Percentiles rank a stretch among this genome's conserved stretches.
Conservation (phyloP, 2,888 invertebrate species). For the Poecilus cupreus region DNA sequence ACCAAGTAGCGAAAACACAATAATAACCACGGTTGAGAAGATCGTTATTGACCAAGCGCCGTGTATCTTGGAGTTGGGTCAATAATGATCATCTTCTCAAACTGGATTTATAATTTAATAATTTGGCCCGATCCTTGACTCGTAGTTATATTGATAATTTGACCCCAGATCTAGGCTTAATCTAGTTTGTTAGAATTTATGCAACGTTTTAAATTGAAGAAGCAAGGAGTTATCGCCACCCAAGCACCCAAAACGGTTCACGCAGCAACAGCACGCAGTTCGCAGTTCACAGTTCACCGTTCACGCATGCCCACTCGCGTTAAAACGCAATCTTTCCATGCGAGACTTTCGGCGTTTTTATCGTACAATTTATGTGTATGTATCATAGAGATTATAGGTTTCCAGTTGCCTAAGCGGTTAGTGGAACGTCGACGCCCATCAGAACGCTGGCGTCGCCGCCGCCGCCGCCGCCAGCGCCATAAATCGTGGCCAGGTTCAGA, state of each 20-base stretch:
- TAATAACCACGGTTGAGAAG: too few species aligned
- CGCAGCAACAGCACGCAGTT: neutral
- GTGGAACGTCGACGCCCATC: slow-evolving; percentile 54
- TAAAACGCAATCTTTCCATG: slow-evolving; percentile 35
- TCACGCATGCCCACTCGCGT: slow-evolving; percentile 13
- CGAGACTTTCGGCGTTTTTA: slow-evolving; percentile 46
- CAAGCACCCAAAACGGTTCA: neutral
- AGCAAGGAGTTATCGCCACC: neutral
- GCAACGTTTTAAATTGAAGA: neutral
- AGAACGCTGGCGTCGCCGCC: neutral
- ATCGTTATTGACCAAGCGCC: too few species aligned
- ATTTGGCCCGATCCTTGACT: too few species aligned
- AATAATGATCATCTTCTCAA: too few species aligned
- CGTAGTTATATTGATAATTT: too few species aligned
- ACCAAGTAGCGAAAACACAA: too few species aligned
- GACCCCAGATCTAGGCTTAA: too few species aligned
- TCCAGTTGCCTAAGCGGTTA: slow-evolving; percentile 56
- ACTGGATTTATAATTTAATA: too few species aligned
- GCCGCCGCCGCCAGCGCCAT: slow-evolving; percentile 35
- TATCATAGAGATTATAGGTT: slow-evolving; percentile 58
- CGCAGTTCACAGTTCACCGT: too few species aligned
- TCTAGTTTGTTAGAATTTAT: neutral
- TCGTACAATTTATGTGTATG: slow-evolving; percentile 54
- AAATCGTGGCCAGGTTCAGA: slow-evolving; percentile 53
- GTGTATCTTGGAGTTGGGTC: too few species aligned